Percentiles rank a stretch among this genome's conserved stretches.
These are phyloP conservation scores for Eurypyga helias DNA, from an alignment of 2,113 vertebrate genomes.

Conservation along the genomic window DNA sequence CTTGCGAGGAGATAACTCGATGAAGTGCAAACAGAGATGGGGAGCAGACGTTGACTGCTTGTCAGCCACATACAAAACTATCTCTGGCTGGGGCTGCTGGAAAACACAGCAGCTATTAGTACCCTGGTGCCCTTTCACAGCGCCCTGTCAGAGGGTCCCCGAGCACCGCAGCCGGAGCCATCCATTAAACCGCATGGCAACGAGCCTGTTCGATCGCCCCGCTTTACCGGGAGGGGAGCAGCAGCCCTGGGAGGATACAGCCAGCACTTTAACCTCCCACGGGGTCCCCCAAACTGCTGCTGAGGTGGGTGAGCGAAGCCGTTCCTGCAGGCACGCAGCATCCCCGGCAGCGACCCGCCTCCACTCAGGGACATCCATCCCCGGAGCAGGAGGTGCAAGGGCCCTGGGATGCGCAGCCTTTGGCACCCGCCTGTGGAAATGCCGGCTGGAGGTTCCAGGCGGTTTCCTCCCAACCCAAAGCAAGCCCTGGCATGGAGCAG, in stretches of 20 bases:
- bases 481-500: fast-evolving
- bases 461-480: background rate
- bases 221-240: background rate
- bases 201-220: background rate
- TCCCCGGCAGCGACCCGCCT: background rate
- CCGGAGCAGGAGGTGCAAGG: background rate
- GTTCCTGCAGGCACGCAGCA: fast-evolving
- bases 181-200: background rate
- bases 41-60: conserved; percentile 62
- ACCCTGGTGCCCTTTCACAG: conserved; percentile 45
- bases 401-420: background rate
- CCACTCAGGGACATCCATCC: background rate
- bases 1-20: conserved; percentile 69
- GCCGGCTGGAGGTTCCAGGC: fast-evolving
- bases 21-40: conserved; percentile 74
- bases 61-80: conserved; percentile 27
- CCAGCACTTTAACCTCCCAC: background rate
- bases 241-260: background rate
- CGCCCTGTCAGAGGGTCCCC: conserved; percentile 25
- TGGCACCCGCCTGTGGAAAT: background rate
- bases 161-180: background rate
- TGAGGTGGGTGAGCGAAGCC: background rate
- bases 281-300: background rate
- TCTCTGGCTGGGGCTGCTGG: conserved; percentile 51
- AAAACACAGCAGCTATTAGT: conserved; percentile 46